Conservation (phyloP, 2,888 invertebrate genomes). For the Acronicta psi region DNA sequence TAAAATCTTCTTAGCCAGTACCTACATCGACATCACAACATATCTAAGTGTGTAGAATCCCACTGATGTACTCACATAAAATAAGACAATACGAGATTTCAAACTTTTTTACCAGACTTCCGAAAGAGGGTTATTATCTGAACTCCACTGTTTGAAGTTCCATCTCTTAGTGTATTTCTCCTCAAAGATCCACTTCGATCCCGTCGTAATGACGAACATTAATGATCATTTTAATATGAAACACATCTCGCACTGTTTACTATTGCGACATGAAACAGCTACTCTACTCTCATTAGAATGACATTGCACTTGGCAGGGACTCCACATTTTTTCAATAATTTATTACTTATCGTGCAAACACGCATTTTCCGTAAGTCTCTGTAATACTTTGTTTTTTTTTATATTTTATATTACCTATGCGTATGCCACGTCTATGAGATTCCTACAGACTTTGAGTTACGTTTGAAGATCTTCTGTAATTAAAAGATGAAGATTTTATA, state of each 20-base stretch:
- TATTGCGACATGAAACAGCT: slow-evolving; percentile 38
- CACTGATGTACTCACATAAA: too few relatives aligned
- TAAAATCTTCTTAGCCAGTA: too few relatives aligned
- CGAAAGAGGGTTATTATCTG: too few relatives aligned
- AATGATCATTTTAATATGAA: slow-evolving; percentile 39
- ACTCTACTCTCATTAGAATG: slow-evolving; percentile 41
- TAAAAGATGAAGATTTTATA: slow-evolving; percentile 23
- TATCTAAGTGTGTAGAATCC: too few relatives aligned
- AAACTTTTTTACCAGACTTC: too few relatives aligned
- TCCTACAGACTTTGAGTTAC: slow-evolving; percentile 46
- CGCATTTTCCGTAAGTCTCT: slow-evolving; percentile 30
- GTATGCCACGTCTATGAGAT: slow-evolving; percentile 23
- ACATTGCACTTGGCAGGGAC: slow-evolving; percentile 55
- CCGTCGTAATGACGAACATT: slow-evolving; percentile 15
- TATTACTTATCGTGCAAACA: slow-evolving; percentile 39
- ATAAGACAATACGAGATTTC: background rate
- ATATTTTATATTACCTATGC: slow-evolving; percentile 40
- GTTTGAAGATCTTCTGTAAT: slow-evolving; percentile 36
- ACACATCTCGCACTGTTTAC: slow-evolving; percentile 29
- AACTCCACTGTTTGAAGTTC: slow-evolving; percentile 1
- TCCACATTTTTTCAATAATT: slow-evolving; percentile 50
- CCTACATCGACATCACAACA: too few relatives aligned
- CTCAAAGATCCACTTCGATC: background rate
- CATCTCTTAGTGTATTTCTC: too few relatives aligned
- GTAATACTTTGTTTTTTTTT: slow-evolving; percentile 40